Conservation (phyloP, 2,888 invertebrate genomes). For the Allolobophora icterica region DNA sequence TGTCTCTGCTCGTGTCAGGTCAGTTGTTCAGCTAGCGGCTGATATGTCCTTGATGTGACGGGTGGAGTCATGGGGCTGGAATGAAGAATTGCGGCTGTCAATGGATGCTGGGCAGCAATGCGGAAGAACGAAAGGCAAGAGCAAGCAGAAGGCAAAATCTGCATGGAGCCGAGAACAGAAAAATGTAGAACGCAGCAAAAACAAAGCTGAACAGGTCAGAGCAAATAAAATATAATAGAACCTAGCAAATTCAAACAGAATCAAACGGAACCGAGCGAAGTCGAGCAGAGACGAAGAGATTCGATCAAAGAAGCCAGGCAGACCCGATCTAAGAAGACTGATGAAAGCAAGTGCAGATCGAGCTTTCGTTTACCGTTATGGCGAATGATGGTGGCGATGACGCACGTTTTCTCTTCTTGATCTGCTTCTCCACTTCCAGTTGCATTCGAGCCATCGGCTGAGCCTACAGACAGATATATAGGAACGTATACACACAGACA, state of each 20-base stretch:
- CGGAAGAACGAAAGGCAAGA: background rate
- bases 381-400: background rate
- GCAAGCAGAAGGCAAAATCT: background rate
- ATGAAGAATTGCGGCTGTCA: background rate
- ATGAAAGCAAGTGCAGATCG: background rate
- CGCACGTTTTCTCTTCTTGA: background rate
- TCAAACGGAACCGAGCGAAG: background rate
- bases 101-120: background rate
- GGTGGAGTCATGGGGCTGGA: background rate
- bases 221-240: background rate
- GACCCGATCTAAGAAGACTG: background rate
- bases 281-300: background rate
- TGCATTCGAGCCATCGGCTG: conserved; percentile 12
- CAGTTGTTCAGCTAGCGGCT: background rate
- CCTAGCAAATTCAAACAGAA: background rate
- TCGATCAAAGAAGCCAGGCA: background rate
- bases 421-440: conserved; percentile 17
- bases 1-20: background rate
- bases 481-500: too few species aligned
- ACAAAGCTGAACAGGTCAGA: background rate
- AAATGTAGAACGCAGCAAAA: background rate
- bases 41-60: background rate
- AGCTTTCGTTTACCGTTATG: background rate
- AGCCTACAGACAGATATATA: background rate
- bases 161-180: background rate